Evolutionary conservation across 2,113 vertebrate species (phyloP).

Genomic region (Atractosteus spatula): DNA sequence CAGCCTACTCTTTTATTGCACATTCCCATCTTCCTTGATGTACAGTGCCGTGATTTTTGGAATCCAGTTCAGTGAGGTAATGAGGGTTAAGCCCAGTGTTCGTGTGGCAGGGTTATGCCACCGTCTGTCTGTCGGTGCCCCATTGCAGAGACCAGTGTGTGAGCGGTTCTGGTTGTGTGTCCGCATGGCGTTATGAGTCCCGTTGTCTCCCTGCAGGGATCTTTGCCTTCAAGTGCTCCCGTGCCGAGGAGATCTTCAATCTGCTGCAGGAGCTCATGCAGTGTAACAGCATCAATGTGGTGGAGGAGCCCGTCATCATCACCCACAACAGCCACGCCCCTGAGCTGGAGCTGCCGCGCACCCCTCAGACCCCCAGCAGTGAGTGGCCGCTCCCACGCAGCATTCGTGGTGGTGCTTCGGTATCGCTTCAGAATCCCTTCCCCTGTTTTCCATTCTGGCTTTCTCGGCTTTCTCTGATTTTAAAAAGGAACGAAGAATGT

Average conservation of each 20-base stretch:
- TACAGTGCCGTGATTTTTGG: too few species aligned
- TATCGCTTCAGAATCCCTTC: too few species aligned
- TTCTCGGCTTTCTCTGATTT: too few species aligned
- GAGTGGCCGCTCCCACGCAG: conserved; percentile 41
- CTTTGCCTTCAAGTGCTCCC: conserved; percentile 96
- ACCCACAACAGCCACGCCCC: conserved; percentile 78
- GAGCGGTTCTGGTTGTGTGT: not conserved
- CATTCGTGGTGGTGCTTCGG: too few species aligned
- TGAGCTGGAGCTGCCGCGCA: conserved; percentile 77
- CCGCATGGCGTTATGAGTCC: too few species aligned
- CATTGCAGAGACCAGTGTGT: not conserved
- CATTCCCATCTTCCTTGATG: too few species aligned
- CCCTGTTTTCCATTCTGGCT: too few species aligned
- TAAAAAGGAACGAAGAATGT: too few species aligned
- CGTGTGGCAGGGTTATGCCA: not conserved
- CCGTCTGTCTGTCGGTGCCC: not conserved
- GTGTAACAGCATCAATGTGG: conserved; percentile 95
- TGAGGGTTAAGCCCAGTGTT: not conserved
- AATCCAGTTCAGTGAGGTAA: too few species aligned
- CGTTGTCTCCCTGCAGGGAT: conserved; percentile 71
- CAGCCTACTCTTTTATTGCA: too few species aligned
- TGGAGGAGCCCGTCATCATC: conserved; percentile 89
- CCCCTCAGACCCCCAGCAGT: conserved; percentile 81
- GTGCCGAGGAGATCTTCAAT: conserved; percentile 96
- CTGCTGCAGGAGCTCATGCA: conserved; percentile 98